These are phyloP conservation scores for Trichonephila inaurata DNA, from an alignment of 1,140 invertebrate genomes.

Conservation along the genomic window DNA sequence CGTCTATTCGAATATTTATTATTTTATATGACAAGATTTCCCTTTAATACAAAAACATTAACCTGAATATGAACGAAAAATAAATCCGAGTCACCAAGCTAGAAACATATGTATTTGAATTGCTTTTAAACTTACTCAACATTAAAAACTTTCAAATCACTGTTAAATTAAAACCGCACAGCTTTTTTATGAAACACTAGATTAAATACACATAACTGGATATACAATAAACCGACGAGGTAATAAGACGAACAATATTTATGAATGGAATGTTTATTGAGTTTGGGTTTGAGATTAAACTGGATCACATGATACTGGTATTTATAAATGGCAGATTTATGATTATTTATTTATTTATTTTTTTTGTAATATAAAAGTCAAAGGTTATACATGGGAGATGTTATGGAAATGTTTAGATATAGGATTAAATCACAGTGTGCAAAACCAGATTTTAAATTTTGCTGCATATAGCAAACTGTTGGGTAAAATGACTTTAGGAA, in stretches of 20 bases:
- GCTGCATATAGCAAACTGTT: no score
- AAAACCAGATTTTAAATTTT: no score
- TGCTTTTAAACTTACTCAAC: not conserved
- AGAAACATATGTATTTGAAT: not conserved
- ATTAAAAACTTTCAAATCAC: not conserved
- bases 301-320: not conserved
- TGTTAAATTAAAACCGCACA: conserved; percentile 13
- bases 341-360: no score
- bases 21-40: conserved; percentile 7
- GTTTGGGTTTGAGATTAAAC: not conserved
- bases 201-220: conserved; percentile 10
- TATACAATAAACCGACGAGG: conserved; percentile 33
- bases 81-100: not conserved
- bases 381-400: no score
- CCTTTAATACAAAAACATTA: not conserved
- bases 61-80: not conserved
- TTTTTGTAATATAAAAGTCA: no score
- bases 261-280: conserved; percentile 15
- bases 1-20: not conserved
- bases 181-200: not conserved
- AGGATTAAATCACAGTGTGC: no score
- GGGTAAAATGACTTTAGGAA: no score
- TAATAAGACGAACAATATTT: conserved; percentile 32
- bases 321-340: not conserved
- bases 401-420: no score